Evolutionary conservation across 2,888 invertebrate genomes (phyloP).

Genomic region (Oligia strigilis): DNA sequence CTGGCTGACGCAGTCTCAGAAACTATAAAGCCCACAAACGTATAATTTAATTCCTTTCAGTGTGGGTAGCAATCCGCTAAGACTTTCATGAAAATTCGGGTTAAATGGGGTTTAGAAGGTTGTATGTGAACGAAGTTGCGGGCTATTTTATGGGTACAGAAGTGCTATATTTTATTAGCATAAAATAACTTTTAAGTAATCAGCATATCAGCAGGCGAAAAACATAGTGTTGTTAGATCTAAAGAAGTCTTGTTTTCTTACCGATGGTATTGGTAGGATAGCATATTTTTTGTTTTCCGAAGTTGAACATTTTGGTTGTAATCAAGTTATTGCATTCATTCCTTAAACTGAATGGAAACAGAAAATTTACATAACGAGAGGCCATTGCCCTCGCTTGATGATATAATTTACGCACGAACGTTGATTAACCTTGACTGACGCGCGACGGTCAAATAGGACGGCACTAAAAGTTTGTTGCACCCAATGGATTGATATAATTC

Average conservation of each 20-base stretch:
- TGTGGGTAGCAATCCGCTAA: not conserved
- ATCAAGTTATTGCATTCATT: not conserved
- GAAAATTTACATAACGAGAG: not conserved
- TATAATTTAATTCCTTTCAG: not conserved
- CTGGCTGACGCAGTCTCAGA: not conserved
- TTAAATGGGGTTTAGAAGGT: not conserved
- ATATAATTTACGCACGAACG: constrained; percentile 2
- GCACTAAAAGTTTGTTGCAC: constrained; percentile 23
- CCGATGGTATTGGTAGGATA: not conserved
- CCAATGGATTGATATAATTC: not conserved
- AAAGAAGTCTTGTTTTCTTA: constrained; percentile 7
- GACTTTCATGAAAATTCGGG: not conserved
- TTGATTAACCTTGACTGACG: constrained; percentile 24
- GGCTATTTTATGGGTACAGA: not conserved
- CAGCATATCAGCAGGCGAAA: not conserved
- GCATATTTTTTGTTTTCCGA: not conserved
- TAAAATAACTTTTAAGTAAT: not conserved
- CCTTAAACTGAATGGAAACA: not conserved
- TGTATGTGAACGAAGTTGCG: not conserved
- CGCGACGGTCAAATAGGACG: constrained; percentile 24
- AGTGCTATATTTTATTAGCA: not conserved
- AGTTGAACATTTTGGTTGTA: not conserved
- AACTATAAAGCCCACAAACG: not conserved
- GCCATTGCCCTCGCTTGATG: constrained; percentile 15
- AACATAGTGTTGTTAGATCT: not conserved